Evolutionary conservation across 2,113 vertebrate genomes (phyloP).

Genomic region (Haliaeetus leucogaster): DNA sequence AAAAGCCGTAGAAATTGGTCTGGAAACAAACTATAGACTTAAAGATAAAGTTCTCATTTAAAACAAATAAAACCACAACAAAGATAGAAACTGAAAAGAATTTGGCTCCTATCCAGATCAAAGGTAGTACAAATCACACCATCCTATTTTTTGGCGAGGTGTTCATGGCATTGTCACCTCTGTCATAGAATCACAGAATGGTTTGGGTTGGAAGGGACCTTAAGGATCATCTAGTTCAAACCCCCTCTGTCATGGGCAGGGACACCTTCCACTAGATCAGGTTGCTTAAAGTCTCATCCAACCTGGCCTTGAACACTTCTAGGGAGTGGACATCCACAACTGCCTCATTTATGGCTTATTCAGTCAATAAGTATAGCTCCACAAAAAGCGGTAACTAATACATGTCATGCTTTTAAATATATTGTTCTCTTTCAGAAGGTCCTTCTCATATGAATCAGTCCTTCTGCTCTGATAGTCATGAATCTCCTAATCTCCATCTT

Average conservation of each 20-base stretch:
- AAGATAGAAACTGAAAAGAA: not conserved
- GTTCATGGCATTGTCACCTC: not conserved
- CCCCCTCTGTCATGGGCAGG: rapidly evolving
- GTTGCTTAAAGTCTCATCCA: not conserved
- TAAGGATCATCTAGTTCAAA: not conserved
- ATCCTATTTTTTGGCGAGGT: not conserved
- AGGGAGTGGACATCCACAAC: not conserved
- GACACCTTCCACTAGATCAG: not conserved
- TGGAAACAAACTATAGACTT: not conserved
- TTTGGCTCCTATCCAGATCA: not conserved
- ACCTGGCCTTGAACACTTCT: too few species aligned
- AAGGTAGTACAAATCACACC: not conserved
- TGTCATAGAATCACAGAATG: not conserved
- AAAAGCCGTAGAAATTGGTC: not conserved
- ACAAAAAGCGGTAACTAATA: not conserved
- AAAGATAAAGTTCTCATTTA: not conserved
- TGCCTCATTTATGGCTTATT: not conserved
- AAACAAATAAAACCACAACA: not conserved
- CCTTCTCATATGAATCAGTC: not conserved
- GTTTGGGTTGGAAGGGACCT: not conserved
- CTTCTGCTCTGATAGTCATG: not conserved
- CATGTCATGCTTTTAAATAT: not conserved
- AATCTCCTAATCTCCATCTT: not conserved
- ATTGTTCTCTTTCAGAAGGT: not conserved
- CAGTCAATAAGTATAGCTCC: not conserved